phyloP scores from a whole-genome alignment of 2,888 invertebrate genomes.

The Eupithecia abbreviata region DNA sequence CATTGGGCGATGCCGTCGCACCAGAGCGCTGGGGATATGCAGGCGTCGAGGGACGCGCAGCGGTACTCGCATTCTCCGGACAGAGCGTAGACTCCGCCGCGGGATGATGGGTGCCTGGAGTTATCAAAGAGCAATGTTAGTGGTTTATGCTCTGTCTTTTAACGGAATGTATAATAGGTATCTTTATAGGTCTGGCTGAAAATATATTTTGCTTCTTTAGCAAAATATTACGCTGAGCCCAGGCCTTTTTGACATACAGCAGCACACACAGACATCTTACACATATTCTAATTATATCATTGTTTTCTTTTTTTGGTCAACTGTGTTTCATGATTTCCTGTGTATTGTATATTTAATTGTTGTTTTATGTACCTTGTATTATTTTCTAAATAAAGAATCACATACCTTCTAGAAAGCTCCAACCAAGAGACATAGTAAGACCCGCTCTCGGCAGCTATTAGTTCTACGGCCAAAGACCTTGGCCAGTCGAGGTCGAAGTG shows the following conservation, averaged over 20 bases:
- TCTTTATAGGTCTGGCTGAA: too few relatives aligned
- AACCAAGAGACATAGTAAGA: conserved; percentile 92
- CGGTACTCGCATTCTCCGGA: conserved; percentile 89
- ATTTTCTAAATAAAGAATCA: too few relatives aligned
- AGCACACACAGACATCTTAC: too few relatives aligned
- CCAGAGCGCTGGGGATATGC: conserved; percentile 91
- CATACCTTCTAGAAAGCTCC: conserved; percentile 87
- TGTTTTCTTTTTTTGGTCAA: too few relatives aligned
- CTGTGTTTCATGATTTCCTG: too few relatives aligned
- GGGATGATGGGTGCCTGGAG: conserved; percentile 80
- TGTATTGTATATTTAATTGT: too few relatives aligned
- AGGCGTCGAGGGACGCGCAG: conserved; percentile 91
- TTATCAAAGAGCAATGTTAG: neutral
- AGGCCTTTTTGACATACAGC: too few relatives aligned
- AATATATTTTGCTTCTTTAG: too few relatives aligned
- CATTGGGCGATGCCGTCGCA: conserved; percentile 91
- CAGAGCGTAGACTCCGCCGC: conserved; percentile 83
- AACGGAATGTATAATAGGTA: too few relatives aligned
- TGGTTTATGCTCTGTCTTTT: neutral
- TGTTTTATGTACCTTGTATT: too few relatives aligned
- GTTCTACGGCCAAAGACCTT: conserved; percentile 90
- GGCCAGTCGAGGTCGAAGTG: conserved; percentile 85
- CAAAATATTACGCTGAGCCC: too few relatives aligned
- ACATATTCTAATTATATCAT: too few relatives aligned
- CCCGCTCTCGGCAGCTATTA: conserved; percentile 89